Evolutionary conservation across 2,113 vertebrate genomes (phyloP).

Genomic region (Rissa tridactyla): DNA sequence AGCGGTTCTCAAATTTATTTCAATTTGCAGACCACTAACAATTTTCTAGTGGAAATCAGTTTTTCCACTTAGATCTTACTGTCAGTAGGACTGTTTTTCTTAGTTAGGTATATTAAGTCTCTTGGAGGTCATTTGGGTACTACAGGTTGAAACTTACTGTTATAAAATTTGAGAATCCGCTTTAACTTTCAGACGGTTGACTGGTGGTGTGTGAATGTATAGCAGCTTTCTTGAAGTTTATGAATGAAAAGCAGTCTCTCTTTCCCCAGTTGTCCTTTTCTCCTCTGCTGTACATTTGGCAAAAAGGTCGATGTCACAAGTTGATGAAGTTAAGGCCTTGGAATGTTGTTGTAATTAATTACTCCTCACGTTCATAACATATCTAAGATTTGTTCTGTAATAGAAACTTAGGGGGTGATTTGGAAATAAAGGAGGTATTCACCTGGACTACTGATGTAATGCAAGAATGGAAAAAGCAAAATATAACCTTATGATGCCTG

Average conservation of each 20-base stretch:
- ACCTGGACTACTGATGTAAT: background rate
- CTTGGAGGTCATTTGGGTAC: background rate
- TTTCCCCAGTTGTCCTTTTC: background rate
- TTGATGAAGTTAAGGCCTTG: background rate
- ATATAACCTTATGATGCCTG: background rate
- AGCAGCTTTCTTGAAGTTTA: background rate
- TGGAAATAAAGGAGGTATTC: background rate
- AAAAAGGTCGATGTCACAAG: background rate
- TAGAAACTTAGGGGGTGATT: background rate
- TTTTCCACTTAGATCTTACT: background rate
- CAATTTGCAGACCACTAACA: background rate
- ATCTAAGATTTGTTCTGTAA: background rate
- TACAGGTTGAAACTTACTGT: background rate
- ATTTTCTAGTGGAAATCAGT: background rate
- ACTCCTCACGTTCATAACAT: background rate
- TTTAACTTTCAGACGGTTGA: background rate
- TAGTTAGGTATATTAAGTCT: background rate
- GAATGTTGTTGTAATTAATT: background rate
- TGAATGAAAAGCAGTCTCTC: background rate
- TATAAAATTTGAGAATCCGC: background rate
- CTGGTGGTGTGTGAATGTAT: background rate
- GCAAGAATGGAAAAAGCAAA: background rate
- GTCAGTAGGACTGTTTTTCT: background rate
- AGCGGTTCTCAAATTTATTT: background rate
- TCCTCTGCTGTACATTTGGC: background rate